These are phyloP conservation scores for Dysdera silvatica DNA, from an alignment of 1,140 invertebrate species.

Conservation along the genomic window DNA sequence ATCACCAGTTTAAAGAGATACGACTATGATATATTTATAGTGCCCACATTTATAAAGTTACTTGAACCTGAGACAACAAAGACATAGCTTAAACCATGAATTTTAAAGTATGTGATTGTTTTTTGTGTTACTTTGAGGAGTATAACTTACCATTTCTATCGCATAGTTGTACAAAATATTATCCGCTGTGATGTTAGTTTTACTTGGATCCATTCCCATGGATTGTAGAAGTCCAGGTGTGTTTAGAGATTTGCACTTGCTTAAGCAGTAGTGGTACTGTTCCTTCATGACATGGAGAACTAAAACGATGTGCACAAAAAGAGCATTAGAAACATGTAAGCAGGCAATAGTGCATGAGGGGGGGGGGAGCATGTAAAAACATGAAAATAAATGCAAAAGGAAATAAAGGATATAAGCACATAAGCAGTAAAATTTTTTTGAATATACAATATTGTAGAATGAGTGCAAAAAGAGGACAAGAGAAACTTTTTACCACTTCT, in stretches of 20 bases:
- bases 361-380: no score
- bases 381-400: no score
- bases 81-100: no score
- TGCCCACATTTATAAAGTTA: no score
- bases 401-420: no score
- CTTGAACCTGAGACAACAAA: no score
- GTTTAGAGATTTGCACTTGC: constrained; percentile 79
- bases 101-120: no score
- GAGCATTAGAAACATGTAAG: no score
- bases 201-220: constrained; percentile 56
- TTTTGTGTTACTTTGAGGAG: no score
- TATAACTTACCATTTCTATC: constrained; percentile 79
- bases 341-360: no score
- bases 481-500: constrained; percentile 60
- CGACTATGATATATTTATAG: no score
- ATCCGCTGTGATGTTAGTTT: constrained; percentile 67
- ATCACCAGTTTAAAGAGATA: no score
- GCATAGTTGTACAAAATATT: constrained; percentile 93
- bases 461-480: background rate
- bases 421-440: background rate
- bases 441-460: background rate
- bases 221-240: constrained; percentile 59
- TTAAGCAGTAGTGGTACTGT: constrained; percentile 76
- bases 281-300: constrained; percentile 79
- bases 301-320: constrained; percentile 39